Evolutionary conservation across 1,140 invertebrate species (phyloP).

Genomic region (Sycobia sp.): DNA sequence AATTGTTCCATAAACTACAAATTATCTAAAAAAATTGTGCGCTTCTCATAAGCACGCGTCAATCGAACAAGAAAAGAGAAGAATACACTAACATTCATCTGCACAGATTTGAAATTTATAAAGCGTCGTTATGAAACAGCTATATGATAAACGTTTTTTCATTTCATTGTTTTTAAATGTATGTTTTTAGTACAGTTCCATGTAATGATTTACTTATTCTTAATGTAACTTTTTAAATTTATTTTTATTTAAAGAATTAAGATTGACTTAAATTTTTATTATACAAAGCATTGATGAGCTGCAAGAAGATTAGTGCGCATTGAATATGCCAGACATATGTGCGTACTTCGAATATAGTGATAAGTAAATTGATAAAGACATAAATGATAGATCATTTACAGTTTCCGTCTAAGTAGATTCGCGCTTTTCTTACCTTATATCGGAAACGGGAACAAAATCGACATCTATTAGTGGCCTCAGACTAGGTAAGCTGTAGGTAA

Average conservation of each 20-base stretch:
- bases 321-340: constrained; percentile 28
- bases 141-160: constrained; percentile 8
- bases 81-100: constrained; percentile 23
- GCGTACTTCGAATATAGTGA: constrained; percentile 28
- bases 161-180: constrained; percentile 1
- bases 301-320: constrained; percentile 28
- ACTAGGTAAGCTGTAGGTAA: constrained; percentile 91
- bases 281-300: constrained; percentile 22
- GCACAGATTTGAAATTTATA: constrained; percentile 12
- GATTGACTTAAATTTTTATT: no score
- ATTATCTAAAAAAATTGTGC: constrained; percentile 11
- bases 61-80: constrained; percentile 11
- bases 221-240: no score
- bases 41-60: constrained; percentile 4
- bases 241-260: no score
- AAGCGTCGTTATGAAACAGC: constrained; percentile 21
- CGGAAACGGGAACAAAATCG: constrained; percentile 90
- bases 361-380: constrained; percentile 29
- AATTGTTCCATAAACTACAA: background rate
- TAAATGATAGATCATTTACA: constrained; percentile 16
- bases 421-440: constrained; percentile 79
- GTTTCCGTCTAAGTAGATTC: background rate
- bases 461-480: constrained; percentile 88
- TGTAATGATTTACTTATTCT: background rate
- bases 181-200: background rate